Evolutionary conservation across 2,888 invertebrate species (phyloP), one percentile per base, ranked within the genome.

Genomic region (Tetranychus truncatus): DNA sequence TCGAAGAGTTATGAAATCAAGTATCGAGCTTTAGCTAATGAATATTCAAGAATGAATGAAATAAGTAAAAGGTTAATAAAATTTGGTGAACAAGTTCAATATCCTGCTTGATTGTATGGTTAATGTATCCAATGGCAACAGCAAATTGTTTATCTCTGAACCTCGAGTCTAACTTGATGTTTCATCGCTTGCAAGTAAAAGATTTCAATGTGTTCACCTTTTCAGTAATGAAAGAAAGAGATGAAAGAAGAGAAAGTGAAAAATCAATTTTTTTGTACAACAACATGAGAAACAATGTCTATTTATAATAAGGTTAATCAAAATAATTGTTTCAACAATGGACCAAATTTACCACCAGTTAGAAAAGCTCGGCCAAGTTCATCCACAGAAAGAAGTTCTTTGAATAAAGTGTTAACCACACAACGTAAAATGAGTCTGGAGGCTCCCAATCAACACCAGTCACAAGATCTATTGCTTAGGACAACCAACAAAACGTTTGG

Each of bases 361-460:
- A 20, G 69, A 69, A n/a, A 21, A 69, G 11, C 20, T 69, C 69
- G 69, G 20, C 69, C 69, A 24, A 20, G 34, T 69, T 69, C 69
- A 69, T 69, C 69, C 9, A 24, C 5, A 11, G 69, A 69, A 69
- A 69, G 34, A 20, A 20, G 69, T 21, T 20, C 34, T 24, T 69
- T 20, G 69, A 21, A 21, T 69, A 20, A 24, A 24, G 20, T 69
- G 20, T 24, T 21, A 5, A 24, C 24, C 11, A 20, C 15, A 1
- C 69, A 69, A 24, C 69, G 69, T 20, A 69, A 69, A 21, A 69
- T 69, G 69, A 69, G 34, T 69, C 9, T 24, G 1, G 69, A 69
- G 6, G 7, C 15, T 55, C 15, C 55, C 55, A 55, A 55, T 55
- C 55, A 55, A 55, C 11, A 69, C 20, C 20, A 18, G 3, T 4